These are phyloP conservation scores for Nyctalus aviator DNA, from an alignment of 2,797 vertebrate genomes.

Conservation along the genomic window DNA sequence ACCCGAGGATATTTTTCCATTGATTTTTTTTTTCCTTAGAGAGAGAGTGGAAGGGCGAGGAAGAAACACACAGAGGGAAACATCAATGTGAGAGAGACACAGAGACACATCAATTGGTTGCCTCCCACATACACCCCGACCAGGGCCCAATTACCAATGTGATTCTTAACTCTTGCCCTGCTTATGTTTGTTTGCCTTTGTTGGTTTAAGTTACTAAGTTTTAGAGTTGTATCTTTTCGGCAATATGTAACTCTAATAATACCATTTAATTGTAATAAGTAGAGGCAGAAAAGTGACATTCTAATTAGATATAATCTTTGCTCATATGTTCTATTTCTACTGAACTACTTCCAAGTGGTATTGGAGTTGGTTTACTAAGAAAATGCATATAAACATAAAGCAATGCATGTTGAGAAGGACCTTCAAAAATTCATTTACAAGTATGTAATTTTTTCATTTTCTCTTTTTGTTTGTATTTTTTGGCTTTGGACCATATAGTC, in stretches of 20 bases:
- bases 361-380: conserved; percentile 1
- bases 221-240: background rate
- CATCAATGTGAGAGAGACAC: too few species aligned
- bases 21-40: too few species aligned
- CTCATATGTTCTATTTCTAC: conserved; percentile 8
- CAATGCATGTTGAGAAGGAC: background rate
- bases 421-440: background rate
- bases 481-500: background rate
- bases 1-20: too few species aligned
- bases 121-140: too few species aligned
- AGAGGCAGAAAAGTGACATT: background rate
- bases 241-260: background rate
- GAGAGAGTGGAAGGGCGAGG: too few species aligned
- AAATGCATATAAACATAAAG: background rate
- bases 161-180: background rate
- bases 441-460: background rate
- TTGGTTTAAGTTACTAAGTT: background rate
- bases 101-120: too few species aligned
- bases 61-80: too few species aligned
- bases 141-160: background rate
- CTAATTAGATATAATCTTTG: background rate
- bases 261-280: background rate
- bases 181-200: background rate
- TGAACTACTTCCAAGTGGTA: conserved; percentile 10
- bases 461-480: background rate